A percentile compares a stretch with the other conserved stretches of the same genome.
Conservation (phyloP, 2,888 invertebrate species). For the Drosophila cyrtoloma region DNA sequence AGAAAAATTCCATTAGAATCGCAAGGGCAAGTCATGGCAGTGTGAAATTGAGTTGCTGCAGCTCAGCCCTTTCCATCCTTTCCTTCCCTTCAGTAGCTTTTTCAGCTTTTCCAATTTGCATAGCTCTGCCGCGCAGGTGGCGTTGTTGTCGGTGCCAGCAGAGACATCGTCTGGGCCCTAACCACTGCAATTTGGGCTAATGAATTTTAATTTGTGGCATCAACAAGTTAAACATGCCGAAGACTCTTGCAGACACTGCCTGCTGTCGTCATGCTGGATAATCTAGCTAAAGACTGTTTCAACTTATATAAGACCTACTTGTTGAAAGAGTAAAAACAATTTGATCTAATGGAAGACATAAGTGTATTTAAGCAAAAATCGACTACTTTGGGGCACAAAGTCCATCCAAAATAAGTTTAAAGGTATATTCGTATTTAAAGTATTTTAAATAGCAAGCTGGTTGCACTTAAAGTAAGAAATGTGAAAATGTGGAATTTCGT, state of each 20-base stretch:
- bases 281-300: neutral
- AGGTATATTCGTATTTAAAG: neutral
- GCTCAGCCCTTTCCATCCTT: neutral
- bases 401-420: neutral
- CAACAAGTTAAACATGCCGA: conserved; percentile 69
- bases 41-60: conserved; percentile 73
- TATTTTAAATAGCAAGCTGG: neutral
- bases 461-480: neutral
- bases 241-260: conserved; percentile 1
- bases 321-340: neutral
- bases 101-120: conserved; percentile 63
- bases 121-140: conserved; percentile 55
- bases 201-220: conserved; percentile 75
- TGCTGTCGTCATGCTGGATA: conserved; percentile 7
- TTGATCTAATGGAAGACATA: neutral
- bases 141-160: neutral
- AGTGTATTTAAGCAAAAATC: neutral
- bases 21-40: conserved; percentile 65
- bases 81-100: conserved; percentile 15
- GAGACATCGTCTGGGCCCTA: conserved; percentile 39
- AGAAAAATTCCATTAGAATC: conserved; percentile 43
- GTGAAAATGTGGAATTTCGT: neutral
- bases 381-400: neutral
- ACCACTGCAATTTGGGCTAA: conserved; percentile 69
- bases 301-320: neutral